Conservation (phyloP, 2,888 invertebrate species). For the Andrena chrysosceles region DNA sequence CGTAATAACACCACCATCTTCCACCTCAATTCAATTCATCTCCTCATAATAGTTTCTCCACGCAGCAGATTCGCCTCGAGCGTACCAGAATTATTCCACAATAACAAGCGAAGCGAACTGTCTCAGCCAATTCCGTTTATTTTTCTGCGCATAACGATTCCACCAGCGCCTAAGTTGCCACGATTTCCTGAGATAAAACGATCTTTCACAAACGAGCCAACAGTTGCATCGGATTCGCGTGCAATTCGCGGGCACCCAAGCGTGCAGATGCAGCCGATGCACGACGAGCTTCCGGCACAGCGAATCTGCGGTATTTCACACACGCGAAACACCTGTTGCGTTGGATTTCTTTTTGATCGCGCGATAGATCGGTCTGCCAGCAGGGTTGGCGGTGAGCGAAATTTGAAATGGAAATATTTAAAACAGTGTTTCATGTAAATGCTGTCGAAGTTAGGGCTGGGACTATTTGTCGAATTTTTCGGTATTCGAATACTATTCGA, state of each 20-base stretch:
- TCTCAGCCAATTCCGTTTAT: conserved; percentile 2
- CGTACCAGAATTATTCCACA: conserved; percentile 1
- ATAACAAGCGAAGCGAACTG: neutral
- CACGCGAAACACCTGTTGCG: neutral
- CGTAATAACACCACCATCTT: neutral
- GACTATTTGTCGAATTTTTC: too few species aligned
- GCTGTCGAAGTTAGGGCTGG: too few species aligned
- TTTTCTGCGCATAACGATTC: neutral
- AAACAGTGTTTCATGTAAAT: too few species aligned
- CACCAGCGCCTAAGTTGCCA: neutral
- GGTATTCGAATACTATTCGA: too few species aligned
- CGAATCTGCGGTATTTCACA: neutral
- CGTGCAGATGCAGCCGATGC: conserved; percentile 17
- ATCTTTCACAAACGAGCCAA: conserved; percentile 23
- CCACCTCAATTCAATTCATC: neutral
- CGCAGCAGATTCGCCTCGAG: neutral
- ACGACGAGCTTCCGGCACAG: conserved; percentile 11
- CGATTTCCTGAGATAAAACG: conserved; percentile 41
- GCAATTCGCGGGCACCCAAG: conserved; percentile 18
- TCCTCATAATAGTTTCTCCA: neutral
- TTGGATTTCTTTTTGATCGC: neutral
- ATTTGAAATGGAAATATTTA: too few species aligned
- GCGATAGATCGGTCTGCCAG: too few species aligned
- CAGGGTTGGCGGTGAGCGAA: too few species aligned
- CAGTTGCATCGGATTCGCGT: conserved; percentile 5